Evolutionary conservation across 2,797 vertebrate species (phyloP), one percentile per base, ranked within the genome.

Genomic region (Cossypha caffra): DNA sequence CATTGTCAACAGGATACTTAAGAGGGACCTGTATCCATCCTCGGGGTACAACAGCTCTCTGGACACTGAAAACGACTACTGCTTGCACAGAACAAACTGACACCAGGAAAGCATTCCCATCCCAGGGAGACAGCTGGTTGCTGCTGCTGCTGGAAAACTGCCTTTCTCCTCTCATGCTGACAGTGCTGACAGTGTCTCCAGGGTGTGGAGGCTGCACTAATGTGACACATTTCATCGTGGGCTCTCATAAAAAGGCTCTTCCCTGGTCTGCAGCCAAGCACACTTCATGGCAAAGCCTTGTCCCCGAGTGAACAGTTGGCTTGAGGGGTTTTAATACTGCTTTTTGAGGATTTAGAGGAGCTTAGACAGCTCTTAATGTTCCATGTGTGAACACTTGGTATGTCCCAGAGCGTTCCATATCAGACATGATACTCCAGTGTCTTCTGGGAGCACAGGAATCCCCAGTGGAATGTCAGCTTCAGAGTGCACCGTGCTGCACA

Each of bases 41-140:
- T 98, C 98, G 0, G 95, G 97, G 73, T 97, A 98, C 97, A 98
- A 98, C 97, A 98, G 98, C 84, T 98, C 97, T 35, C 96, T 98
- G 3, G 98, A 98, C 88, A 97, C 97, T 1, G 98, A 98, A 50
- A 98, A 97, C 2, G 98, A 99, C 95, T 99, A 97, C 97, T 99
- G 97, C 33, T 54, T 97, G 43, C 95, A 96, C 84, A 98, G 97
- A 97, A 97, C 98, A 96, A 98, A 97, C 97, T 98, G 98, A 97
- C 92, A 85, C 48, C 75, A 8, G 8, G 76, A 61, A 43, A 81
- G 67, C 73, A 37, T 38, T 55, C 59, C 33, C n/a, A n/a, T 83
- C 58, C 5, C 3, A 79, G 20, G 9, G 57, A 89, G 42, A 61
- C 59, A 54, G 59, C 38, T 31, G 37, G 35, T 73, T 57, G 40